Evolutionary conservation across 37 sponge, comb jelly and placozoan genomes (phyloP).

Genomic region (Lycopodina hypogea): DNA sequence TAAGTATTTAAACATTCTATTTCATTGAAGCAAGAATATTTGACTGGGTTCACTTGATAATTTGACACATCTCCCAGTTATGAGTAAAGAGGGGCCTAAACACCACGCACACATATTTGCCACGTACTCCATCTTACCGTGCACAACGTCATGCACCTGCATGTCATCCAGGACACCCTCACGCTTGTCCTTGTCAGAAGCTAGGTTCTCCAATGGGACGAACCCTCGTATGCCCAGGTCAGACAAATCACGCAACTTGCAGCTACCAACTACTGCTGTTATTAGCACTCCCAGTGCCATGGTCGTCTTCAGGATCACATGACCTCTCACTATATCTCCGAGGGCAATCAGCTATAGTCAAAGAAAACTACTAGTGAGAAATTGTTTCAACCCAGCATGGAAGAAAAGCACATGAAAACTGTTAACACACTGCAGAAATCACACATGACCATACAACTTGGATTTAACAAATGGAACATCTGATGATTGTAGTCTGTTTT

Average conservation of each 20-base stretch:
- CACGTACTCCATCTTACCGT: background rate
- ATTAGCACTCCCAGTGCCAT: conserved; percentile 25
- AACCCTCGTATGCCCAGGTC: conserved; percentile 45
- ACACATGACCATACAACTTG: too few relatives aligned
- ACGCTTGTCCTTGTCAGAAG: conserved; percentile 2
- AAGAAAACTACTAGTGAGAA: too few relatives aligned
- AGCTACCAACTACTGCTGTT: conserved; percentile 24
- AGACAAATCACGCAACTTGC: conserved; percentile 34
- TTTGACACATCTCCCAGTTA: background rate
- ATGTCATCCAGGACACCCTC: conserved; percentile 42
- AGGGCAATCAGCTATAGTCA: conserved; percentile 24
- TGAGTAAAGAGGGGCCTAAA: background rate
- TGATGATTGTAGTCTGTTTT: too few relatives aligned
- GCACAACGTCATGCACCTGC: conserved; percentile 34
- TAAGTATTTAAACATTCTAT: too few relatives aligned
- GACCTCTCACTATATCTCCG: conserved; percentile 64
- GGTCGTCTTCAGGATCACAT: conserved; percentile 18
- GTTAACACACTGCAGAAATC: too few relatives aligned
- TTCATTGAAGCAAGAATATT: too few relatives aligned
- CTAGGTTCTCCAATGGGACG: conserved; percentile 29
- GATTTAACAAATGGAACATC: too few relatives aligned
- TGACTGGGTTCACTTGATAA: too few relatives aligned
- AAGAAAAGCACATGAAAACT: too few relatives aligned
- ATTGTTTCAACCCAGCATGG: too few relatives aligned
- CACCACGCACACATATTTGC: too few relatives aligned